Evolutionary conservation across 2,888 invertebrate species (phyloP).

Genomic region (Heliconius ismenius): DNA sequence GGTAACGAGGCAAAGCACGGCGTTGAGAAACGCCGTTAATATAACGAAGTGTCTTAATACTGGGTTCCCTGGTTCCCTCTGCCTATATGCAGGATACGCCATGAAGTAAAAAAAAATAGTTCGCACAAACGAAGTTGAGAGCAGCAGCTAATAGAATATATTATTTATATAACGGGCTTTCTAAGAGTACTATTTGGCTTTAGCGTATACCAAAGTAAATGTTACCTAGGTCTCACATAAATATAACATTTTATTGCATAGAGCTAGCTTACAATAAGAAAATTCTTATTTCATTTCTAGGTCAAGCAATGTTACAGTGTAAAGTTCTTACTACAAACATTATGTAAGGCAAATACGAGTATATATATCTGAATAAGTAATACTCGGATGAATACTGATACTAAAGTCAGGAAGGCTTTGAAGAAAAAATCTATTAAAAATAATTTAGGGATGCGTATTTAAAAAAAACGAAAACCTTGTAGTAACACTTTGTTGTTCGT

Average conservation of each 20-base stretch:
- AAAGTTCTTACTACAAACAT: background rate
- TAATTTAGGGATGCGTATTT: too few species aligned
- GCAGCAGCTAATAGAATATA: slow-evolving; percentile 1
- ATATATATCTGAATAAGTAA: background rate
- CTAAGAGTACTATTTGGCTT: slow-evolving; percentile 1
- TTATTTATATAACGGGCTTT: background rate
- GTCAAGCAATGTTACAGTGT: background rate
- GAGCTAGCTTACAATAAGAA: slow-evolving; percentile 15
- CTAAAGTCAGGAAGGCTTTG: too few species aligned
- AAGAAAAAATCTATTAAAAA: too few species aligned
- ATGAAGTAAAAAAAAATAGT: background rate
- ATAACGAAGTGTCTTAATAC: too few species aligned
- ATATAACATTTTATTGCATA: slow-evolving; percentile 15
- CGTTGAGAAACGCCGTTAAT: too few species aligned
- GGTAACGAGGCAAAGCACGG: too few species aligned
- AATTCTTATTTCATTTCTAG: slow-evolving; percentile 15
- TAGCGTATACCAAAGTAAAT: slow-evolving; percentile 8
- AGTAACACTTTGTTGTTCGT: too few species aligned
- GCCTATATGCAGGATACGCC: background rate
- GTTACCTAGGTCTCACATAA: slow-evolving; percentile 10
- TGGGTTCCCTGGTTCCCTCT: background rate
- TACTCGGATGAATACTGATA: background rate
- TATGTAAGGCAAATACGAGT: background rate
- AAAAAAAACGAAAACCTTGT: too few species aligned
- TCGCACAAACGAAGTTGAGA: background rate